These are phyloP conservation scores for Epizoanthus fatuus DNA, from an alignment of 92 coral and sea anemone species.

Conservation along the genomic window DNA sequence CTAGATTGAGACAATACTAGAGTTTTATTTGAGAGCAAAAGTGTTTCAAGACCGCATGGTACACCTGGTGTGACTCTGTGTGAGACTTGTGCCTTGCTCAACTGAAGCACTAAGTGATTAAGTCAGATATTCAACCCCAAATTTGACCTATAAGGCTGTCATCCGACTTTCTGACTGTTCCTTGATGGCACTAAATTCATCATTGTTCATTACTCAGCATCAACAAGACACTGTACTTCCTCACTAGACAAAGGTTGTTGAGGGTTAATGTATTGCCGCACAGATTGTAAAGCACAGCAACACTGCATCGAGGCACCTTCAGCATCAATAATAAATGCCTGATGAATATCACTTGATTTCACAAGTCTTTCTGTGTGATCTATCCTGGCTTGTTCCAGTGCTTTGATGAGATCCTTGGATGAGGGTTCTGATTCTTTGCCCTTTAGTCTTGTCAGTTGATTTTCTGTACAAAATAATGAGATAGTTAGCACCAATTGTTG, in stretches of 20 bases:
- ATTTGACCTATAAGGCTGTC: too few relatives aligned
- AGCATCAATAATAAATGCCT: constrained; percentile 26
- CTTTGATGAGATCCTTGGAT: constrained; percentile 35
- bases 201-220: constrained; percentile 1
- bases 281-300: constrained; percentile 23
- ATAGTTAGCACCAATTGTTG: background rate
- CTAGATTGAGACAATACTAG: too few relatives aligned
- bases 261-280: constrained; percentile 26
- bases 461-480: constrained; percentile 1
- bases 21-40: too few relatives aligned
- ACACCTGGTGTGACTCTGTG: too few relatives aligned
- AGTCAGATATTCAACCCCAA: too few relatives aligned
- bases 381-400: constrained; percentile 42
- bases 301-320: constrained; percentile 1
- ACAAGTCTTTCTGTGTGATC: constrained; percentile 46
- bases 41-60: too few relatives aligned
- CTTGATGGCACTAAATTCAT: background rate
- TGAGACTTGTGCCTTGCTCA: too few relatives aligned
- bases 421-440: constrained; percentile 19
- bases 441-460: constrained; percentile 16
- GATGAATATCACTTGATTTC: constrained; percentile 7
- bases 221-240: constrained; percentile 36
- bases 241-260: constrained; percentile 26
- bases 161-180: too few relatives aligned
- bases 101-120: too few relatives aligned